Base-by-base conservation (phyloP, 2,888 invertebrate genomes). In the Nymphalis c-album region DNA sequence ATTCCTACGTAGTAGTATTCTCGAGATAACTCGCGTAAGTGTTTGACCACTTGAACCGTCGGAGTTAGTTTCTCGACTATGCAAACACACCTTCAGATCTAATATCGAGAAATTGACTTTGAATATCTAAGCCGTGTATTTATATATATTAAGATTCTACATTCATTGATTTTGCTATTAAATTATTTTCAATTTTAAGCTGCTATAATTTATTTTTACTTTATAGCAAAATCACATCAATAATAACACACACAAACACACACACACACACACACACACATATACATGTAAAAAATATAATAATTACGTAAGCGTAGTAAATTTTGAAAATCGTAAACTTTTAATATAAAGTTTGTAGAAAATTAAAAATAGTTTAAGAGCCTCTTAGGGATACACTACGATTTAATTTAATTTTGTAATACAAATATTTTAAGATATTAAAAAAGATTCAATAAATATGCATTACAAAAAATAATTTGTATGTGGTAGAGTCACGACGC, bases 11-110 rank as follows among this genome's bases (percentile, higher is more conserved):
- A 67, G 51, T 67, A 61, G 63, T 68, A 72, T 75, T 75, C 73
- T 76, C 71, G 70, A 81, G 78, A 80, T 79, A 77, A 71, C 71
- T 72, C 69, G 68, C 69, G 60, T 53, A 67, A 80, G 78, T 80
- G 77, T 78, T 78, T 77, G 74, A 70, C 57, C 73, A 77, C 77
- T 81, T 73, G 69, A 77, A 71, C 59, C 68, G 55, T n/a, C 48
- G 26, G 60, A 74, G 71, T 31, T 31, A 71, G 71, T 72, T 67
- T 71, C 70, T 72, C 59, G 61, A 59, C 59, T 64, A 51, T 65
- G 55, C 60, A 70, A 67, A 71, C 60, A 71, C 46, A 63, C 31
- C 48, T 47, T 63, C 62, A 51, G 53, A 62, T 51, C 53, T 51
- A 60, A 53, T 17, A 60, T 63, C 53, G 65, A 60, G 31, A 67